Percentiles rank a stretch among this genome's conserved stretches.
Evolutionary conservation across 2,797 vertebrate genomes (phyloP).

Genomic region (Alcedo atthis): DNA sequence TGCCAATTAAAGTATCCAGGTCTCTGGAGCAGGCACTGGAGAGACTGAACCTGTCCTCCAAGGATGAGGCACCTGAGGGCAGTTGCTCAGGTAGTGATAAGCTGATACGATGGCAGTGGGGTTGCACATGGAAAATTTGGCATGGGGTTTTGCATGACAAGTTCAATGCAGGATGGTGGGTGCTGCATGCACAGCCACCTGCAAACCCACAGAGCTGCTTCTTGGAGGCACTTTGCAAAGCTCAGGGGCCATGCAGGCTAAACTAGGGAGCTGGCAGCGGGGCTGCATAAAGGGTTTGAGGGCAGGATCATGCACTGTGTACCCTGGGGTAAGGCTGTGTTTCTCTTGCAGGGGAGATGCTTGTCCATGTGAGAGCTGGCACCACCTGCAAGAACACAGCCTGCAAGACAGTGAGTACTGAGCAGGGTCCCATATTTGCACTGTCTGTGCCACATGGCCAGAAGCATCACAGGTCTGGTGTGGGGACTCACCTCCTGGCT

Average conservation of each 20-base stretch:
- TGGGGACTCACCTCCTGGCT: accelerated
- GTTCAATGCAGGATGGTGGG: not conserved
- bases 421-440: not conserved
- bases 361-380: slow-evolving; percentile 66
- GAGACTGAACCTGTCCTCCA: slow-evolving; percentile 80
- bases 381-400: slow-evolving; percentile 90
- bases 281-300: not conserved
- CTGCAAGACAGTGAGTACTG: slow-evolving; percentile 87
- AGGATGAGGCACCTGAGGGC: slow-evolving; percentile 63
- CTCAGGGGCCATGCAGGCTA: accelerated
- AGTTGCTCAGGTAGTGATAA: slow-evolving; percentile 33
- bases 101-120: accelerated
- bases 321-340: not conserved
- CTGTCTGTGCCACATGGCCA: accelerated
- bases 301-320: accelerated
- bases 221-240: accelerated
- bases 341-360: not conserved
- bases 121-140: not conserved
- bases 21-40: slow-evolving; percentile 85
- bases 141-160: not conserved
- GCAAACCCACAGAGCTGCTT: accelerated
- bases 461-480: accelerated
- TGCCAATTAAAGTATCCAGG: slow-evolving; percentile 85
- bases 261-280: not conserved
- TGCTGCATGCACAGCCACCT: not conserved